Evolutionary conservation across 2,888 invertebrate genomes (phyloP), one percentile per base, ranked within the genome.

Genomic region (Lysandra coridon): DNA sequence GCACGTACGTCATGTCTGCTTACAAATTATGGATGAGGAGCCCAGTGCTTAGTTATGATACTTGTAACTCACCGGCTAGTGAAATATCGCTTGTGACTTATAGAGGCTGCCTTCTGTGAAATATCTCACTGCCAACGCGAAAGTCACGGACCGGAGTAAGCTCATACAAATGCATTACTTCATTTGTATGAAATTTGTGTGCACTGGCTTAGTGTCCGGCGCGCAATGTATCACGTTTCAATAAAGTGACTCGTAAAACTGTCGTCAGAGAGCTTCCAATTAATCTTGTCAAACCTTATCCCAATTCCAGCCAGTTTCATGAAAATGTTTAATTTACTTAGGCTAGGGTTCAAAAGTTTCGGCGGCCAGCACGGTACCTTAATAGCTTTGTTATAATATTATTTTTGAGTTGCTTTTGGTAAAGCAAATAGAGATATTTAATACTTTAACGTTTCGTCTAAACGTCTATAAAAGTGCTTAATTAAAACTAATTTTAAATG

Each of bases 261-360:
- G 64, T 78, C 74, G 78, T 74, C 78, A 78, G 62, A 53, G 60
- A 49, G 33, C 57, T 80, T 40, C 74, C 74, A 69, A 78, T 80
- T 80, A 78, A 79, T 69, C 3, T 40, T 79, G 74, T 78, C 74
- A 79, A 80, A 78, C 73, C 30, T 78, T 73, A 73, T 73, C 37
- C 30, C 14, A 7, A 4, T 53, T 69, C 12, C 37, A 73, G 73
- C 57, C 57, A 79, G 74, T 74, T 78, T 79, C 40, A 60, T 74
- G 57, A 74, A 79, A 79, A 79, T 78, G 73, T 78, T 53, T 69
- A 17, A 69, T 44, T 73, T 7, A 62, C n/a, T 74, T 77, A 79
- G 78, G 69, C 60, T 49, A 78, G 78, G 79, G 78, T 30, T 73
- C 60, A 37, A 44, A 7, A 17, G 4, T 40, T 74, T 73, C 73